These are phyloP conservation scores for Cotesia chilonis DNA, from an alignment of 1,140 invertebrate species.

Conservation along the genomic window DNA sequence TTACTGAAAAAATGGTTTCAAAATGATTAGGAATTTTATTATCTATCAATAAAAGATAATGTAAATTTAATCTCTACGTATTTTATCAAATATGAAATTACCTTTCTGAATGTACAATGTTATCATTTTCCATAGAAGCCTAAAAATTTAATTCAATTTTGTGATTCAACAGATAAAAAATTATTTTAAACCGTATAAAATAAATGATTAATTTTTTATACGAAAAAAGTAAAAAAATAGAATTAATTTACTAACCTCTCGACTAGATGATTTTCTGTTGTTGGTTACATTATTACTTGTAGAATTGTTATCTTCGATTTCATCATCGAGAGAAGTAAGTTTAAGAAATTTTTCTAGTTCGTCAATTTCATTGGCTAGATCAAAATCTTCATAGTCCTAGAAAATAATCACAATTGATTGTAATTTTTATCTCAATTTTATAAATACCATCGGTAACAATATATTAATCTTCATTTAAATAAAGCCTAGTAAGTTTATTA, in stretches of 20 bases:
- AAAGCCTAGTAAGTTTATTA: no score
- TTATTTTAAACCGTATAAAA: slow-evolving; percentile 34
- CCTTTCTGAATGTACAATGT: slow-evolving; percentile 53
- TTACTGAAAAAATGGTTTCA: slow-evolving; percentile 40
- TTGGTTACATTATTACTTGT: slow-evolving; percentile 56
- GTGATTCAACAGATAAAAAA: slow-evolving; percentile 36
- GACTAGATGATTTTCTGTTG: slow-evolving; percentile 65
- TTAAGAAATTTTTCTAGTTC: slow-evolving; percentile 86
- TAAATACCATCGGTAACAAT: slow-evolving; percentile 1
- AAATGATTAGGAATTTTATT: slow-evolving; percentile 25
- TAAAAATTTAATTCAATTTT: slow-evolving; percentile 47
- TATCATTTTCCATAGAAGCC: slow-evolving; percentile 64
- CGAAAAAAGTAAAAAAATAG: slow-evolving; percentile 18
- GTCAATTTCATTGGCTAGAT: slow-evolving; percentile 90
- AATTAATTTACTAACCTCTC: slow-evolving; percentile 56
- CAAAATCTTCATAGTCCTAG: slow-evolving; percentile 93
- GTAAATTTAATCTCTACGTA: no score
- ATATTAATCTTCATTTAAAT: neutral
- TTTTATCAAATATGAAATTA: slow-evolving; percentile 43
- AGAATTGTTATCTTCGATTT: slow-evolving; percentile 60
- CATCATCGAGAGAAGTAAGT: slow-evolving; percentile 67
- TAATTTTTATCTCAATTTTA: no score
- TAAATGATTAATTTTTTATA: slow-evolving; percentile 24
- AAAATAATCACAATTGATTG: slow-evolving; percentile 41
- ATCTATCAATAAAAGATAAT: no score